Percentiles rank a stretch among this genome's conserved stretches.
Conservation (phyloP, 2,797 vertebrate genomes). For the Pangasius macronema region DNA sequence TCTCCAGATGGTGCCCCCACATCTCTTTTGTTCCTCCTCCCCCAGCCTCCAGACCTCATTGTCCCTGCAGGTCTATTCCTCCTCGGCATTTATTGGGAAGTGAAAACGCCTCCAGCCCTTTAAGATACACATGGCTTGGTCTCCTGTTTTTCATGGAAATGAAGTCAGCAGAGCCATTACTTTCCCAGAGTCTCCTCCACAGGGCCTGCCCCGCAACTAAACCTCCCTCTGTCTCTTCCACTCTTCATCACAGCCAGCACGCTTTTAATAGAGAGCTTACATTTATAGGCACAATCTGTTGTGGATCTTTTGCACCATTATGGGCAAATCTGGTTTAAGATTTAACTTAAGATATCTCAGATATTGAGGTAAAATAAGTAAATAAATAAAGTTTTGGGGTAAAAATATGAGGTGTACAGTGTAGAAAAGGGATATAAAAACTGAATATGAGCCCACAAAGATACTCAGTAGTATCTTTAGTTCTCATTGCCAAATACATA, state of each 20-base stretch:
- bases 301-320: constrained; percentile 43
- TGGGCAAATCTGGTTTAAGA: constrained; percentile 22
- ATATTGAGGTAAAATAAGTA: neutral
- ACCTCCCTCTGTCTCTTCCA: constrained; percentile 38
- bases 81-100: constrained; percentile 55
- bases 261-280: constrained; percentile 5
- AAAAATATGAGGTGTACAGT: neutral
- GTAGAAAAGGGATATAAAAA: neutral
- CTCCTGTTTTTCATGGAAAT: constrained; percentile 66
- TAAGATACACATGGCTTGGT: constrained; percentile 62
- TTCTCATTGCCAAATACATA: neutral
- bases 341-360: neutral
- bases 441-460: neutral
- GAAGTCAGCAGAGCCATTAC: constrained; percentile 62
- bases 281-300: constrained; percentile 7
- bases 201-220: constrained; percentile 41
- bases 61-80: constrained; percentile 55
- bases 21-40: constrained; percentile 56
- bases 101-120: constrained; percentile 55
- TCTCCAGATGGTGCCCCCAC: constrained; percentile 71
- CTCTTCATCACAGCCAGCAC: constrained; percentile 39
- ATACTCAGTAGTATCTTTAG: neutral
- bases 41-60: constrained; percentile 58
- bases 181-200: constrained; percentile 48
- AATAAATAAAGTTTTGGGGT: neutral